Evolutionary conservation across 1,140 invertebrate genomes (phyloP), one percentile per base, ranked within the genome.

Genomic region (Anadara kagoshimensis): DNA sequence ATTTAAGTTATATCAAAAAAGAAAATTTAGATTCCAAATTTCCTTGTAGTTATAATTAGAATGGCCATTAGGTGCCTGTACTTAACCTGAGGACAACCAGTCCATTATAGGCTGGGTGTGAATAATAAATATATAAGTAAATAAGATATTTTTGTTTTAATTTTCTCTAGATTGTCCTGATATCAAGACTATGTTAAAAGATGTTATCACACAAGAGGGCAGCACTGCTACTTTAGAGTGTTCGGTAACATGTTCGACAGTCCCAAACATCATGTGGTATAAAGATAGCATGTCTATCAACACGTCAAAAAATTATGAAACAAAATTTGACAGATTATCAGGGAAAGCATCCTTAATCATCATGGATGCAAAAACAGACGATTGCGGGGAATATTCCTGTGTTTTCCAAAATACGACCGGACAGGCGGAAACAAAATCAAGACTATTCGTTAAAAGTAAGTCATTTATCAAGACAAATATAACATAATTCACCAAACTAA

Each of bases 321-420:
- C 61, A 5, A 67, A 69, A 36, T 86, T 71, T 70, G 80, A 86
- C 67, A 43, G 22, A 2, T 41, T 58, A 14, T 75, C 65, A 24
- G 83, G 83, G 0, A 75, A 75, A 22, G 83, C 83, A 1, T 47
- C 64, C 26, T 63, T 86, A 41, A 65, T 57, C 44, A 75, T 86
- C 16, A 26, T 56, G 12, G 67, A 75, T 20, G 58, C 69, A 2
- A 63, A 59, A 20, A 54, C 68, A 12, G 64, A 74, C 12, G 73
- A 84, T 65, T 56, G 63, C 20, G 83, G 78, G 1, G 45, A 69
- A 20, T 85, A 83, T 63, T 75, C 65, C 59, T 84, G 82, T 80
- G 59, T 79, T 18, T 76, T 79, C 57, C 67, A 69, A 47, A 86
- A 84, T 67, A 24, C 63, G 16, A 20, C 70, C 10, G 85, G 85